A percentile compares a stretch with the other conserved stretches of the same genome.
Evolutionary conservation across 1,140 invertebrate species (phyloP).

Genomic region (Zaprionus kolodkinae): DNA sequence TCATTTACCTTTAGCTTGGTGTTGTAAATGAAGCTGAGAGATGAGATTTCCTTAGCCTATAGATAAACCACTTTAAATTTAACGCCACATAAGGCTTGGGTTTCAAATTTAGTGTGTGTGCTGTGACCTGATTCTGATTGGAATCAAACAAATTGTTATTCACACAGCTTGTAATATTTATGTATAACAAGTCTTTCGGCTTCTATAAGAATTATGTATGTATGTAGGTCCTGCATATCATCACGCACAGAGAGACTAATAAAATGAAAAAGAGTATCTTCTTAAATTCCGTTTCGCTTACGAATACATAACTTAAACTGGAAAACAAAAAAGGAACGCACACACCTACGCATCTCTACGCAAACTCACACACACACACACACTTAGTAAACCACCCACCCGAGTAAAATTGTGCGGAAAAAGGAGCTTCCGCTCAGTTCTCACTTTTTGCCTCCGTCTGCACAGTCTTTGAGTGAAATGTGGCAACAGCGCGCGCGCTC

Average conservation of each 20-base stretch:
- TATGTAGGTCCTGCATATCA: background rate
- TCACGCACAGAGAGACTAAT: background rate
- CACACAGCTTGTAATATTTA: conserved; percentile 3
- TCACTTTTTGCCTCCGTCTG: conserved; percentile 6
- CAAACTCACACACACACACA: conserved; percentile 5
- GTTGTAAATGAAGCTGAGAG: conserved; percentile 49
- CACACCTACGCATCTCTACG: background rate
- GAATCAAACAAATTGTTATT: conserved; percentile 39
- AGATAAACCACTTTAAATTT: conserved; percentile 60
- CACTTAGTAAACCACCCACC: conserved; percentile 27
- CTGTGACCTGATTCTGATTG: conserved; percentile 5
- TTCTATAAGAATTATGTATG: background rate
- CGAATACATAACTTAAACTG: conserved; percentile 38
- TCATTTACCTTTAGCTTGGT: background rate
- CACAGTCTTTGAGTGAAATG: conserved; percentile 46
- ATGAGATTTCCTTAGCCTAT: conserved; percentile 39
- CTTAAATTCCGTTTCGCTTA: conserved; percentile 42
- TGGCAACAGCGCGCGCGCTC: conserved; percentile 56
- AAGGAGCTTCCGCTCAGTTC: conserved; percentile 35
- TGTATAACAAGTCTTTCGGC: background rate
- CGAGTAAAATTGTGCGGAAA: conserved; percentile 5
- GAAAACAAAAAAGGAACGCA: conserved; percentile 10
- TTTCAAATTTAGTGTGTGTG: conserved; percentile 40
- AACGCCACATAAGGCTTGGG: conserved; percentile 49
- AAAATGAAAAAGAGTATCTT: conserved; percentile 26